A percentile compares a stretch with the other conserved stretches of the same genome.
Conservation (phyloP, 2,797 vertebrate genomes). For the Scolopax rusticola region DNA sequence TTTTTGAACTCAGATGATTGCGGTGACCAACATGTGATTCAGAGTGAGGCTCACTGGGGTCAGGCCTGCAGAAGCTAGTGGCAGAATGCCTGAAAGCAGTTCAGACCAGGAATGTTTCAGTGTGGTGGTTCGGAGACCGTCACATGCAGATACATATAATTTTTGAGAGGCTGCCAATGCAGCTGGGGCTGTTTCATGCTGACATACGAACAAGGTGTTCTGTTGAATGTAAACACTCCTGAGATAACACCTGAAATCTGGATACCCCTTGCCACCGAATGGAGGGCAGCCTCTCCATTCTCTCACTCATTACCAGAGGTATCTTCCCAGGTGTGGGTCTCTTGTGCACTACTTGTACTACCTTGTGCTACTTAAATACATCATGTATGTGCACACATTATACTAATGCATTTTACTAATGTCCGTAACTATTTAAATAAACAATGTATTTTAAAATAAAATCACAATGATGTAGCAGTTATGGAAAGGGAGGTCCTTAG, state of each 20-base stretch:
- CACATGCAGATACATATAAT: neutral
- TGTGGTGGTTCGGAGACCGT: neutral
- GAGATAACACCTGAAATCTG: neutral
- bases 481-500: neutral
- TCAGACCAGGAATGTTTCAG: constrained; percentile 21
- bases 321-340: neutral
- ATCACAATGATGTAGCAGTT: neutral
- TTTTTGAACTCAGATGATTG: constrained; percentile 43
- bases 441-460: neutral
- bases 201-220: constrained; percentile 17
- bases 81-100: constrained; percentile 43
- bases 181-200: neutral
- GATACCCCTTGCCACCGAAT: neutral
- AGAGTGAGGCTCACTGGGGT: constrained; percentile 10
- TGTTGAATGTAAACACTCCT: neutral
- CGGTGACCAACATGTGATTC: constrained; percentile 63
- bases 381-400: rapidly evolving
- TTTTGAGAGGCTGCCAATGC: neutral
- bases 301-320: neutral
- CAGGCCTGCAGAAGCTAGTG: constrained; percentile 53
- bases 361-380: neutral
- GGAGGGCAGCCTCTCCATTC: neutral
- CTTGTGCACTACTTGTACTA: too few relatives aligned
- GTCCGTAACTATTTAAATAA: neutral
- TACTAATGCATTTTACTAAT: neutral